These are phyloP conservation scores for Dasyprocta punctata DNA, from an alignment of 2,113 vertebrate species.

Conservation along the genomic window DNA sequence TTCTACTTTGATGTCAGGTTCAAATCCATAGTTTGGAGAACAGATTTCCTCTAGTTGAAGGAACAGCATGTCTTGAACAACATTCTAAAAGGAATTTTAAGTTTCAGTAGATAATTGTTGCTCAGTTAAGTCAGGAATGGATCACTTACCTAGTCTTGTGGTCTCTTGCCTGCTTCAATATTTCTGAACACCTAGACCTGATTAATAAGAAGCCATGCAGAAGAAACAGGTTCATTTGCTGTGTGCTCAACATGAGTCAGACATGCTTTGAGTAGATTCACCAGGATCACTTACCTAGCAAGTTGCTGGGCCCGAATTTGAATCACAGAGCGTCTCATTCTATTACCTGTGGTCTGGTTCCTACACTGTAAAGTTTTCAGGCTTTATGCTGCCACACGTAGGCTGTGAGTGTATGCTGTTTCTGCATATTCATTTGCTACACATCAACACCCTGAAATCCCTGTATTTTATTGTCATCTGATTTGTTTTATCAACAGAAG, in stretches of 20 bases:
- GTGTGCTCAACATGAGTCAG: not conserved
- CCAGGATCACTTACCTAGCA: not conserved
- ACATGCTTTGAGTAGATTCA: not conserved
- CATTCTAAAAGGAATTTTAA: slow-evolving; percentile 44
- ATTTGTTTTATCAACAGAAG: not conserved
- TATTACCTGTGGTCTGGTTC: not conserved
- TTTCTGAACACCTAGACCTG: not conserved
- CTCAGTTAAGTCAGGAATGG: slow-evolving; percentile 8
- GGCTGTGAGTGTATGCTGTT: not conserved
- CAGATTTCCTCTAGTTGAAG: not conserved
- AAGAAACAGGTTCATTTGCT: not conserved
- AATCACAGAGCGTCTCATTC: not conserved
- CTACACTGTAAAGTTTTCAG: not conserved
- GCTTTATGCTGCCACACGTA: not conserved
- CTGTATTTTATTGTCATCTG: not conserved
- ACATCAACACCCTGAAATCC: not conserved
- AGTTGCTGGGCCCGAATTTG: not conserved
- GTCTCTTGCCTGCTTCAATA: slow-evolving; percentile 6
- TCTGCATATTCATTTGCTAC: not conserved
- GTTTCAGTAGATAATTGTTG: not conserved
- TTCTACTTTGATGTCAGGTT: not conserved
- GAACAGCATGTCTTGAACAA: not conserved
- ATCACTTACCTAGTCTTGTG: not conserved
- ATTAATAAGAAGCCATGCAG: not conserved
- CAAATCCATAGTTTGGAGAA: slow-evolving; percentile 16